These are phyloP conservation scores for Smittia sp. DNA, from an alignment of 2,888 invertebrate species.

Conservation along the genomic window DNA sequence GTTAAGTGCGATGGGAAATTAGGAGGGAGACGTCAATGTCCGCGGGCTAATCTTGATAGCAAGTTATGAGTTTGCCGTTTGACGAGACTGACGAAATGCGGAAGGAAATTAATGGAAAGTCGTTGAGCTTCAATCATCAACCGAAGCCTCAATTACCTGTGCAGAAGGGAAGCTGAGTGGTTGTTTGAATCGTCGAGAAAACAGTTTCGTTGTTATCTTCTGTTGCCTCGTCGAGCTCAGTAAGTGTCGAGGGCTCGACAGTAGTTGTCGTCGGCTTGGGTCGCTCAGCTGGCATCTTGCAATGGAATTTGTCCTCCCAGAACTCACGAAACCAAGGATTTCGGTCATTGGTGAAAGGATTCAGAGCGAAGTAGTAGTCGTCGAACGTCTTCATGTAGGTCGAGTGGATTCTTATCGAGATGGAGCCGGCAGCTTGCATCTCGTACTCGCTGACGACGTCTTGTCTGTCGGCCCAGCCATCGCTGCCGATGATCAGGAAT, in stretches of 20 bases:
- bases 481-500: constrained; percentile 68
- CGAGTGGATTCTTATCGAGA: constrained; percentile 73
- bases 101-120: no score
- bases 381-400: constrained; percentile 65
- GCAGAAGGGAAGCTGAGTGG: background rate
- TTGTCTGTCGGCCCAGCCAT: constrained; percentile 72
- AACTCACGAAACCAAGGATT: constrained; percentile 74
- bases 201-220: background rate
- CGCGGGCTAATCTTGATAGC: no score
- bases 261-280: background rate
- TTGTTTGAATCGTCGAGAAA: background rate
- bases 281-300: constrained; percentile 52
- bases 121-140: background rate
- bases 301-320: constrained; percentile 71
- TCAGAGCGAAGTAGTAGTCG: constrained; percentile 64
- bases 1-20: no score
- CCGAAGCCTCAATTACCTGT: constrained; percentile 17
- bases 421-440: constrained; percentile 64
- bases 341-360: constrained; percentile 61
- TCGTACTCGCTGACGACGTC: constrained; percentile 71
- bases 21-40: no score
- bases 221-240: background rate
- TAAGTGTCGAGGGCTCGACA: background rate
- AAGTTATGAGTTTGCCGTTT: no score
- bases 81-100: no score